Evolutionary conservation across 2,888 invertebrate species (phyloP).

Genomic region (Germaria angustata): DNA sequence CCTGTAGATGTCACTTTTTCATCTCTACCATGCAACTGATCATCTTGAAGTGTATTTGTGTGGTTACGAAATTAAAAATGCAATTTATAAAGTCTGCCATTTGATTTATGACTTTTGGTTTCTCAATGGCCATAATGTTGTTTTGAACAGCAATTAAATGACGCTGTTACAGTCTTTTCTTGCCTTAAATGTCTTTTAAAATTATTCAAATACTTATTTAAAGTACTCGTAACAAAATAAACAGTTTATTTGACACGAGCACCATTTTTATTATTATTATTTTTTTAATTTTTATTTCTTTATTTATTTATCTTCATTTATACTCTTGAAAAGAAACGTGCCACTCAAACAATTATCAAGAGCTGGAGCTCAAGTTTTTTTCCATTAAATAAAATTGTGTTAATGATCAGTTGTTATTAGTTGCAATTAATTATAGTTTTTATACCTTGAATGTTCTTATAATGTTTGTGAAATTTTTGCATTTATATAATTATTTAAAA

Average conservation of each 20-base stretch:
- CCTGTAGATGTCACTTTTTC: conserved; percentile 4
- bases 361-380: background rate
- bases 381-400: background rate
- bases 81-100: background rate
- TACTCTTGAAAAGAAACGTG: background rate
- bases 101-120: conserved; percentile 12
- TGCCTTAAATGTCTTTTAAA: background rate
- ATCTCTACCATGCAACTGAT: background rate
- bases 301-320: too few relatives aligned
- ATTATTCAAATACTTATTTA: too few relatives aligned
- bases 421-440: conserved; percentile 1
- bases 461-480: too few relatives aligned
- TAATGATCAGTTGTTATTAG: conserved; percentile 17
- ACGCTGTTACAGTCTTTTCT: background rate
- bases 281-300: too few relatives aligned
- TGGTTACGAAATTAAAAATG: background rate
- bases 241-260: too few relatives aligned
- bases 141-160: conserved; percentile 15
- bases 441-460: background rate
- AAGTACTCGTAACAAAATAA: too few relatives aligned
- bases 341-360: background rate
- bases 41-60: background rate
- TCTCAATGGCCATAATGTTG: conserved; percentile 3
- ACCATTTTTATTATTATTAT: too few relatives aligned
- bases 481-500: too few relatives aligned